Conservation (phyloP, 2,888 invertebrate genomes). For the Seladonia tumulorum region DNA sequence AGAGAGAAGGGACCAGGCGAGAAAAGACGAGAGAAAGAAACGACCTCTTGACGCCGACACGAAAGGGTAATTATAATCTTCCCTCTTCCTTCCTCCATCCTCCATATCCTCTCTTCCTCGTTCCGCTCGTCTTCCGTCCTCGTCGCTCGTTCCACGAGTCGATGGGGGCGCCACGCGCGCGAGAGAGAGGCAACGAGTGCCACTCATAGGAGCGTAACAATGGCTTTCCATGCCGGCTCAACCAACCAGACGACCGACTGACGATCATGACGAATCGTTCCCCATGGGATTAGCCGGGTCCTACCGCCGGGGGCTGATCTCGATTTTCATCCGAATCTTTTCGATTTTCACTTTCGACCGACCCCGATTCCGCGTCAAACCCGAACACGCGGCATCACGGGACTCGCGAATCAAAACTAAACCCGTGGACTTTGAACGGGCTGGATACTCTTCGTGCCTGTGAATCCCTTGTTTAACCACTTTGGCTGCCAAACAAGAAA, state of each 20-base stretch:
- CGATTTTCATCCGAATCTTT: constrained; percentile 30
- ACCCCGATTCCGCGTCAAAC: not conserved
- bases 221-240: constrained; percentile 77
- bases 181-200: constrained; percentile 64
- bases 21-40: constrained; percentile 42
- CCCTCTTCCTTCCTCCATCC: constrained; percentile 39
- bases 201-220: constrained; percentile 78
- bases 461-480: too few relatives aligned
- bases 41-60: constrained; percentile 36
- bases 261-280: constrained; percentile 74
- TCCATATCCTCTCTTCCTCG: constrained; percentile 28
- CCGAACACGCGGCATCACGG: not conserved
- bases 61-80: constrained; percentile 72
- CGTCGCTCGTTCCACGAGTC: constrained; percentile 26
- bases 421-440: not conserved
- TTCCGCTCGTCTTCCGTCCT: constrained; percentile 19
- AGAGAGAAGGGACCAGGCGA: constrained; percentile 5
- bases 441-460: not conserved
- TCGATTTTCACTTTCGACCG: not conserved
- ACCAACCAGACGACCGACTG: constrained; percentile 74
- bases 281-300: constrained; percentile 63
- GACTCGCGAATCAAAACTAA: not conserved
- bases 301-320: constrained; percentile 38
- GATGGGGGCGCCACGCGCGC: constrained; percentile 63
- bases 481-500: too few relatives aligned